Evolutionary conservation across 2,888 invertebrate species (phyloP).

Genomic region (Drosophila pseudotalamancana): DNA sequence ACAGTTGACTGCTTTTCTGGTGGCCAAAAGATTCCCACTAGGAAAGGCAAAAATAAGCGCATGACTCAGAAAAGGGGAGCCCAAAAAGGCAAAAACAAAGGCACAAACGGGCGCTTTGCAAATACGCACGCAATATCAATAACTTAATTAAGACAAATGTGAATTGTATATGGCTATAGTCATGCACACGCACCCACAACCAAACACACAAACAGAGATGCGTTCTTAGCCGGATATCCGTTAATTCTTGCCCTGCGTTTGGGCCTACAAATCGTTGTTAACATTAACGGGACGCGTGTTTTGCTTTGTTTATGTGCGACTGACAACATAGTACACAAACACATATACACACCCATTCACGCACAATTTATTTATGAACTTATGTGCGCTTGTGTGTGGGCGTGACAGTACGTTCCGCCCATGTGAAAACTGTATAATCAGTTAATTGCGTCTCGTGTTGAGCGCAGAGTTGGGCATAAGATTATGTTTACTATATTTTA

Average conservation of each 20-base stretch:
- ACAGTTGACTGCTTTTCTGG: conserved; percentile 15
- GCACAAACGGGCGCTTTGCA: conserved; percentile 32
- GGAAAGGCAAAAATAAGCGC: background rate
- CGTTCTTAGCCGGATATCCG: conserved; percentile 58
- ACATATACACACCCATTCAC: conserved; percentile 7
- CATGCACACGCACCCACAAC: conserved; percentile 27
- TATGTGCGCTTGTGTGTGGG: conserved; percentile 16
- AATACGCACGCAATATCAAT: conserved; percentile 73
- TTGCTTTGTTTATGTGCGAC: conserved; percentile 62
- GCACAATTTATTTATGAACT: conserved; percentile 59
- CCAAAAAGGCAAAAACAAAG: background rate
- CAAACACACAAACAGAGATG: background rate
- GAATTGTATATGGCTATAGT: conserved; percentile 63
- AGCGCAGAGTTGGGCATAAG: conserved; percentile 41
- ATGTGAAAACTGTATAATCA: conserved; percentile 78
- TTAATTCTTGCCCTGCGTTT: conserved; percentile 52
- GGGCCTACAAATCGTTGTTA: conserved; percentile 54
- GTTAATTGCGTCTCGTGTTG: conserved; percentile 69
- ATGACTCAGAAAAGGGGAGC: conserved; percentile 28
- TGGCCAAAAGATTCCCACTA: background rate
- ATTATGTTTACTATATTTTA: conserved; percentile 61
- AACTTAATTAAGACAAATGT: conserved; percentile 81
- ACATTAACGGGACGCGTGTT: conserved; percentile 71
- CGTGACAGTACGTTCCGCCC: conserved; percentile 38
- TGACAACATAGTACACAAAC: conserved; percentile 20